These are phyloP conservation scores for Silurus asotus DNA, from an alignment of 2,113 vertebrate species.

Conservation along the genomic window DNA sequence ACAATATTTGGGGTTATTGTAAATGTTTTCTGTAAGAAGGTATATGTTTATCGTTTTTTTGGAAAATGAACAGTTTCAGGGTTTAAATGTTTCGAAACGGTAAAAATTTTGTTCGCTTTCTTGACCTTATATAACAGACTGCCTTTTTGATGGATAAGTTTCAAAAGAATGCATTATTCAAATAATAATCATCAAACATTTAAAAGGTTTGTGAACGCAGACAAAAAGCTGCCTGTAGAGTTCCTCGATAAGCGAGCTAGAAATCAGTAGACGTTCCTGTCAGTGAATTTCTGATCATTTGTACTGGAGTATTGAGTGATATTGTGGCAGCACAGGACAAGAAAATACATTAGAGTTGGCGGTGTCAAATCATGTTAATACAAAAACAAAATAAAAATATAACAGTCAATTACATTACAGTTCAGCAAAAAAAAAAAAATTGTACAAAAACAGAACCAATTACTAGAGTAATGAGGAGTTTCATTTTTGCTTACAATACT, in stretches of 20 bases:
- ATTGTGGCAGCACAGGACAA: background rate
- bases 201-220: background rate
- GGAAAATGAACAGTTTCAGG: background rate
- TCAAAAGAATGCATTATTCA: background rate
- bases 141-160: background rate
- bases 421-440: constrained; percentile 25
- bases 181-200: no score
- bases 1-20: background rate
- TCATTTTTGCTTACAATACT: constrained; percentile 40
- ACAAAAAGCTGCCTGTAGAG: background rate
- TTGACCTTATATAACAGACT: no score
- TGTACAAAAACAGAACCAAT: constrained; percentile 36
- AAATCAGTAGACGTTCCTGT: no score
- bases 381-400: constrained; percentile 43
- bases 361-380: constrained; percentile 44
- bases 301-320: background rate
- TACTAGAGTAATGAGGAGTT: constrained; percentile 12
- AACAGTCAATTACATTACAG: constrained; percentile 23
- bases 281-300: background rate
- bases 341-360: constrained; percentile 24
- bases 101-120: no score
- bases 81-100: no score
- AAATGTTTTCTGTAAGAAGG: background rate
- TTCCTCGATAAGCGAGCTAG: background rate
- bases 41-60: background rate